phyloP scores from a whole-genome alignment of 2,888 invertebrate genomes.

The Drosophila monieri region DNA sequence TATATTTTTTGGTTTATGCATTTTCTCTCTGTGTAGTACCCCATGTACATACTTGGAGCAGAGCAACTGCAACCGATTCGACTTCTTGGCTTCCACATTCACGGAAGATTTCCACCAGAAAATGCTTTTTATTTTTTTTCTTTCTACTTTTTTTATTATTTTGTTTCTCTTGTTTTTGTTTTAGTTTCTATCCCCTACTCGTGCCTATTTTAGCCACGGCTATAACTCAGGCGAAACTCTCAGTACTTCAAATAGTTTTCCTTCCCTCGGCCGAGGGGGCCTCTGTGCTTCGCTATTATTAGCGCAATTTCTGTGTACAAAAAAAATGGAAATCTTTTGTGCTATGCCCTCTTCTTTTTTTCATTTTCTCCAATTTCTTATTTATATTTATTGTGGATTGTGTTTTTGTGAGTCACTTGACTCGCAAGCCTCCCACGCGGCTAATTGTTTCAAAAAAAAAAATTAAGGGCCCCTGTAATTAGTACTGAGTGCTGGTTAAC shows the following conservation, averaged over 20 bases:
- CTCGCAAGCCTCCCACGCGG: not conserved
- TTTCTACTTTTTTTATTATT: not conserved
- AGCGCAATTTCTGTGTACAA: slow-evolving; percentile 64
- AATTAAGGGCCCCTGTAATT: slow-evolving; percentile 10
- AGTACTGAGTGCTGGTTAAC: slow-evolving; percentile 18
- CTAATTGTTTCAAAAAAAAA: slow-evolving; percentile 2
- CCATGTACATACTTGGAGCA: not conserved
- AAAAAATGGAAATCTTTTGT: slow-evolving; percentile 39
- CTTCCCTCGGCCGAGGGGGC: slow-evolving; percentile 26
- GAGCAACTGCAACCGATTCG: slow-evolving; percentile 24
- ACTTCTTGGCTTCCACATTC: slow-evolving; percentile 26
- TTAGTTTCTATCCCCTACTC: not conserved
- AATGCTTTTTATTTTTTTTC: slow-evolving; percentile 18
- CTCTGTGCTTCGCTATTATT: slow-evolving; percentile 67
- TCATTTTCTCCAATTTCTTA: slow-evolving; percentile 65
- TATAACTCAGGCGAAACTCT: slow-evolving; percentile 48
- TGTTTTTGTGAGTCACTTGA: not conserved
- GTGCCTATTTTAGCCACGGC: slow-evolving; percentile 23
- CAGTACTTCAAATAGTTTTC: slow-evolving; percentile 56
- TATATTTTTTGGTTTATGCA: not conserved
- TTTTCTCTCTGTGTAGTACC: slow-evolving; percentile 5
- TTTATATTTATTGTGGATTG: slow-evolving; percentile 47
- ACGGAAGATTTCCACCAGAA: slow-evolving; percentile 37
- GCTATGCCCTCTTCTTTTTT: slow-evolving; percentile 1
- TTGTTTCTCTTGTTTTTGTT: not conserved